These are phyloP conservation scores for Caenorhabditis parvicauda DNA, from an alignment of 2,888 invertebrate species.

Conservation along the genomic window DNA sequence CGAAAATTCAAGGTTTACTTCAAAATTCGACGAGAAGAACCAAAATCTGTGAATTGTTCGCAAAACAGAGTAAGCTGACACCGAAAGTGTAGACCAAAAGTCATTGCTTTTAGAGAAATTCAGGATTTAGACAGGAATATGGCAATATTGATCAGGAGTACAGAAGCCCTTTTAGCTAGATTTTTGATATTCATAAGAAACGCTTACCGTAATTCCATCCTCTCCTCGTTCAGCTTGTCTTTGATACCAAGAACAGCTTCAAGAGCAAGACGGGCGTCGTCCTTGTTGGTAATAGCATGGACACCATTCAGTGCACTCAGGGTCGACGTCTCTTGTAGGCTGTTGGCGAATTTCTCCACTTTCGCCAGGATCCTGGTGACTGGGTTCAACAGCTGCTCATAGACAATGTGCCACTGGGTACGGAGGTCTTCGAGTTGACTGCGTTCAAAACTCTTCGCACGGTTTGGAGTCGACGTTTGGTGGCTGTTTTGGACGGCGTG, in stretches of 20 bases:
- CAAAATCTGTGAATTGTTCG: too few relatives aligned
- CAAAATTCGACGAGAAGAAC: too few relatives aligned
- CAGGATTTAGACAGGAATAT: too few relatives aligned
- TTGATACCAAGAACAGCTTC: conserved; percentile 28
- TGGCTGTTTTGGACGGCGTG: conserved; percentile 25
- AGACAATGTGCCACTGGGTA: conserved; percentile 30
- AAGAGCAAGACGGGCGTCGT: conserved; percentile 32
- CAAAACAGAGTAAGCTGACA: too few relatives aligned
- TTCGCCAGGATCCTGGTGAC: conserved; percentile 24
- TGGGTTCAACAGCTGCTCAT: conserved; percentile 29
- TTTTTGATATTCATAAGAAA: too few relatives aligned
- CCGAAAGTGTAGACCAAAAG: too few relatives aligned
- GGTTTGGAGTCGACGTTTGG: conserved; percentile 6
- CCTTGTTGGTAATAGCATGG: conserved; percentile 28
- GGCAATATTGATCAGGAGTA: too few relatives aligned
- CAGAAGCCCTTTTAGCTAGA: too few relatives aligned
- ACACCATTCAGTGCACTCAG: conserved; percentile 27
- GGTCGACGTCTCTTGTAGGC: conserved; percentile 32
- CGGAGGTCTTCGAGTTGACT: conserved; percentile 25
- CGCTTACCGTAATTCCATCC: too few relatives aligned
- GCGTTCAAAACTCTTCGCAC: background rate
- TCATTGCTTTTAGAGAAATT: too few relatives aligned
- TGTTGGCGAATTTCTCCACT: conserved; percentile 33
- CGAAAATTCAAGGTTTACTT: too few relatives aligned
- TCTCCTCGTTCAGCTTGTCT: conserved; percentile 25